A percentile compares a stretch with the other conserved stretches of the same genome.
Conservation (phyloP, 2,797 vertebrate species). For the Ambastaia sidthimunki region DNA sequence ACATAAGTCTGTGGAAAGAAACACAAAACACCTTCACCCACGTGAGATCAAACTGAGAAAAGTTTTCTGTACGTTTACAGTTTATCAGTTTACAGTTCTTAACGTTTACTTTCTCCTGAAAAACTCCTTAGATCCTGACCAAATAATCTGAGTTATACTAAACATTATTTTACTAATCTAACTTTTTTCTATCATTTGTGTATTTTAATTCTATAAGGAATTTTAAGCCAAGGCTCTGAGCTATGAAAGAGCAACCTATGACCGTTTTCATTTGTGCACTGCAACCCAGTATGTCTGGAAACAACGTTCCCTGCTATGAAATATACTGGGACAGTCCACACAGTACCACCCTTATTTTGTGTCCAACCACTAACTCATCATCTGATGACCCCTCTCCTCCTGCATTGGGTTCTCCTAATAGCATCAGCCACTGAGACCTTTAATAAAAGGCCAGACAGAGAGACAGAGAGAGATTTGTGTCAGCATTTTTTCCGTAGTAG, state of each 20-base stretch:
- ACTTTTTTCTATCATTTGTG: not conserved
- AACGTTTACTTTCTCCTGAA: too few relatives aligned
- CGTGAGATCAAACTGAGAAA: too few relatives aligned
- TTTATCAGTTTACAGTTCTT: too few relatives aligned
- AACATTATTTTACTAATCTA: too few relatives aligned
- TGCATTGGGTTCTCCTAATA: conserved; percentile 1
- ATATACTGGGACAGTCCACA: not conserved
- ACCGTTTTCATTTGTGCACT: not conserved
- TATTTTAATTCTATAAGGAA: not conserved
- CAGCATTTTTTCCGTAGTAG: conserved; percentile 43
- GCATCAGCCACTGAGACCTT: conserved; percentile 15
- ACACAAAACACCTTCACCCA: too few relatives aligned
- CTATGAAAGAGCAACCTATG: not conserved
- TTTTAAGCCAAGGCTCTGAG: not conserved
- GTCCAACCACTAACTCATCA: conserved; percentile 24
- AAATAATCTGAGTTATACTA: too few relatives aligned
- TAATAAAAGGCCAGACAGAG: conserved; percentile 46
- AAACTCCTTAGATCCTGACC: too few relatives aligned
- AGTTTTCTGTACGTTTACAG: too few relatives aligned
- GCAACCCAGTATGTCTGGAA: not conserved
- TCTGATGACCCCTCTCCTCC: not conserved
- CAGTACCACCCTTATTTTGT: conserved; percentile 16
- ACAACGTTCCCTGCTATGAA: not conserved
- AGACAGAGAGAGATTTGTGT: conserved; percentile 34
- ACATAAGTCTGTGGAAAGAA: too few relatives aligned